Evolutionary conservation across 2,113 vertebrate species (phyloP).

Genomic region (Chauna torquata): DNA sequence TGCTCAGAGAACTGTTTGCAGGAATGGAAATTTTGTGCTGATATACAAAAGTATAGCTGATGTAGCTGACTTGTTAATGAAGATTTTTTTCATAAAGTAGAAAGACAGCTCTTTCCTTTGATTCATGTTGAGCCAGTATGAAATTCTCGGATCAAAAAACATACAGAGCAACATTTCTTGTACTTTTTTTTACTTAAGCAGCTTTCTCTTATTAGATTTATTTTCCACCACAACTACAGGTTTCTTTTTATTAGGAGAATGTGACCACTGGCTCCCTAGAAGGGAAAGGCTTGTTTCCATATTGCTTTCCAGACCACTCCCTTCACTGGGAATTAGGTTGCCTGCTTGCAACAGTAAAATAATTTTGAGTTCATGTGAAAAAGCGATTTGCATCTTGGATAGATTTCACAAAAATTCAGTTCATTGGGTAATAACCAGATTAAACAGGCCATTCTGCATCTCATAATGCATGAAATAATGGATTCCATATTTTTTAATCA

Average conservation of each 20-base stretch:
- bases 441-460: not conserved
- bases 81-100: not conserved
- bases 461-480: constrained; percentile 1
- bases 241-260: constrained; percentile 39
- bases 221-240: constrained; percentile 31
- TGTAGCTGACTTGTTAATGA: not conserved
- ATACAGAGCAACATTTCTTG: not conserved
- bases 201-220: constrained; percentile 1
- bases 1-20: not conserved
- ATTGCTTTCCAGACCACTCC: constrained; percentile 43
- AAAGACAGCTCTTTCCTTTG: not conserved
- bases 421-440: constrained; percentile 29
- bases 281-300: constrained; percentile 39
- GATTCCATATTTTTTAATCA: not conserved
- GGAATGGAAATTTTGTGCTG: not conserved
- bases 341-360: constrained; percentile 19
- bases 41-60: not conserved
- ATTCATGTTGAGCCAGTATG: not conserved
- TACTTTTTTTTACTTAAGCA: not conserved
- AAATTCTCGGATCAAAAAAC: not conserved
- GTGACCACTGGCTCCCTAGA: constrained; percentile 8
- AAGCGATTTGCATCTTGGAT: constrained; percentile 33
- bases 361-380: constrained; percentile 56
- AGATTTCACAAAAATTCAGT: constrained; percentile 18
- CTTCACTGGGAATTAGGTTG: constrained; percentile 24